Percentiles rank a stretch among this genome's conserved stretches.
Conservation (phyloP, 2,888 invertebrate species). For the Rhagonycha lutea region DNA sequence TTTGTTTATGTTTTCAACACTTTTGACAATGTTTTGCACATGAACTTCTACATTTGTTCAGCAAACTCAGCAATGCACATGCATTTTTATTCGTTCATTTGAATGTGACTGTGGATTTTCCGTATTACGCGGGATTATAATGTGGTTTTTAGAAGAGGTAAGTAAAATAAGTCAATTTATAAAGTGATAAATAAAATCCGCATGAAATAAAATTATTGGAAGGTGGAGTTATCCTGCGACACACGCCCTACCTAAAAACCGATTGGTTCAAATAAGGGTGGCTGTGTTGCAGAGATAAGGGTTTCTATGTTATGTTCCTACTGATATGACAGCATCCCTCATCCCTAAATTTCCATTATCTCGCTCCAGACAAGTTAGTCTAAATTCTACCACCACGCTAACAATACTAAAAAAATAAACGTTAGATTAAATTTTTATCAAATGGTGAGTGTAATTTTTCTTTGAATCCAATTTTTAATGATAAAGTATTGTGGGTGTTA, state of each 20-base stretch:
- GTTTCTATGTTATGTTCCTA: constrained; percentile 20
- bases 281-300: constrained; percentile 35
- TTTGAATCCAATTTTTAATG: background rate
- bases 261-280: constrained; percentile 33
- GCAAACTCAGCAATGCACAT: background rate
- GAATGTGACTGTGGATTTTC: background rate
- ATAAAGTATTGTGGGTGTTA: background rate
- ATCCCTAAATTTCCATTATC: constrained; percentile 5
- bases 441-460: background rate
- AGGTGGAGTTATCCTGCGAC: constrained; percentile 18
- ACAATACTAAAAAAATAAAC: background rate
- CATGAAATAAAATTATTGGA: background rate
- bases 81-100: background rate
- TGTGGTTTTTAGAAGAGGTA: background rate
- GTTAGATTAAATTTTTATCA: background rate
- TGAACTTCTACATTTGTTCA: background rate
- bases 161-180: background rate
- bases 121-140: background rate
- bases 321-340: constrained; percentile 30
- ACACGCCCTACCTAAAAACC: constrained; percentile 29
- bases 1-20: background rate
- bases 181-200: background rate
- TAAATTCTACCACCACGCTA: background rate
- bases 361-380: background rate
- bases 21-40: background rate